Conservation (phyloP, 1,140 invertebrate genomes). For the Nylanderia fulva region DNA sequence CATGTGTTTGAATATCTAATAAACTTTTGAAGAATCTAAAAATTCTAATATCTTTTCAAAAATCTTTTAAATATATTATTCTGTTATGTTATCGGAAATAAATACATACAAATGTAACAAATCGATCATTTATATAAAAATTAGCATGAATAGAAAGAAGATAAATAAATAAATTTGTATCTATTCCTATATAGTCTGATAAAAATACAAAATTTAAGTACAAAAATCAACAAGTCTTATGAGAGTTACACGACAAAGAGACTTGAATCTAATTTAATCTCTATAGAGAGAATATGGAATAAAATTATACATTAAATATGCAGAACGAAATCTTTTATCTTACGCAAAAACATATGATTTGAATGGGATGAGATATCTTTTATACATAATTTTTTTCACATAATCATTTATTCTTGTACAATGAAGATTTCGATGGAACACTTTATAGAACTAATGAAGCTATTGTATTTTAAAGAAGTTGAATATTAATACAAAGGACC, state of each 20-base stretch:
- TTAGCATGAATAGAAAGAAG: neutral
- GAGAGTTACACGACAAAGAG: neutral
- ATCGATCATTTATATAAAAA: neutral
- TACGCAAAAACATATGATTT: neutral
- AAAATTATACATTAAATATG: neutral
- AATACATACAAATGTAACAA: too few relatives aligned
- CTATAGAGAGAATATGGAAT: neutral
- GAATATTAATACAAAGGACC: neutral
- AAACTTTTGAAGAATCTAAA: too few relatives aligned
- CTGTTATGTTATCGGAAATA: too few relatives aligned
- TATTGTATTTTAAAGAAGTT: slow-evolving; percentile 6
- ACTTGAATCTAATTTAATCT: neutral
- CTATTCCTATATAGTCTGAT: too few relatives aligned
- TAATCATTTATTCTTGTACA: neutral
- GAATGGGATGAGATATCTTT: neutral
- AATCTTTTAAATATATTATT: too few relatives aligned
- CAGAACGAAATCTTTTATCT: neutral
- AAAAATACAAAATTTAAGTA: neutral
- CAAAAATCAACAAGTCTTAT: neutral
- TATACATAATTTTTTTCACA: neutral
- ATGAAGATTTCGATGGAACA: slow-evolving; percentile 7
- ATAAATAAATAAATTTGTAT: neutral
- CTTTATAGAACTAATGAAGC: slow-evolving; percentile 28
- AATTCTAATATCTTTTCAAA: too few relatives aligned
- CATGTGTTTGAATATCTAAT: too few relatives aligned